phyloP scores from a whole-genome alignment of 2,797 vertebrate genomes.

The Myripristis murdjan region DNA sequence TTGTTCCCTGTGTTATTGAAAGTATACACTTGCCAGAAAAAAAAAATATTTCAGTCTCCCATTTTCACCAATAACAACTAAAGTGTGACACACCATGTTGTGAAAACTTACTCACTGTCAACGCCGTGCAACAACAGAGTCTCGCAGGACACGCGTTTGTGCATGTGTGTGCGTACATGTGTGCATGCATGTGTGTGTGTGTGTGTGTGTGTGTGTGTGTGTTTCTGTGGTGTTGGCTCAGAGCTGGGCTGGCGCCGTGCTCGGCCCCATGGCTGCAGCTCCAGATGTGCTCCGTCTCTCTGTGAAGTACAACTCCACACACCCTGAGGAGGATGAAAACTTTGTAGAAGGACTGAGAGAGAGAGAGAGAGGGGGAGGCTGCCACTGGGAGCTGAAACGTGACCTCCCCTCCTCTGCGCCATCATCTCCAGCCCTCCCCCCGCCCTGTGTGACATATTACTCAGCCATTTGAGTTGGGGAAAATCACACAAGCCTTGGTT shows the following conservation, averaged over 20 bases:
- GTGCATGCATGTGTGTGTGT: conserved; percentile 49
- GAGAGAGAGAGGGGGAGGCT: conserved; percentile 28
- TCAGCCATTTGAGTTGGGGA: conserved; percentile 21
- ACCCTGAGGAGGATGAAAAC: conserved; percentile 44
- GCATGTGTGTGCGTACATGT: conserved; percentile 29
- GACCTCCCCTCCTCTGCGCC: conserved; percentile 36
- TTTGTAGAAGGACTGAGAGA: conserved; percentile 38
- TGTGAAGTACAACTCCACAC: conserved; percentile 58
- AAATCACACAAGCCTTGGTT: conserved; percentile 17
- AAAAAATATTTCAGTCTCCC: conserved; percentile 7
- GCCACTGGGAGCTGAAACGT: conserved; percentile 54
- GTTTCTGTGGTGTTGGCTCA: conserved; percentile 65
- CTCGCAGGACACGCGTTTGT: conserved; percentile 36
- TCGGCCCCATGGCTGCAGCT: conserved; percentile 69
- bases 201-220: conserved; percentile 26
- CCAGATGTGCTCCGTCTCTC: conserved; percentile 84
- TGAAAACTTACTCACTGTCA: conserved; percentile 21
- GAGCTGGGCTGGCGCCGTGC: conserved; percentile 77
- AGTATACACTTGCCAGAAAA: background rate
- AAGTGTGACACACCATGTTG: conserved; percentile 16
- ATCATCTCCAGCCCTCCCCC: conserved; percentile 20
- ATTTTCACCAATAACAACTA: conserved; percentile 31
- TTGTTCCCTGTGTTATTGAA: background rate
- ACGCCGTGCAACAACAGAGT: conserved; percentile 19
- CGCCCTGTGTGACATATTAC: conserved; percentile 48